Conservation (phyloP, 2,888 invertebrate genomes). For the Aporophyla nigra region DNA sequence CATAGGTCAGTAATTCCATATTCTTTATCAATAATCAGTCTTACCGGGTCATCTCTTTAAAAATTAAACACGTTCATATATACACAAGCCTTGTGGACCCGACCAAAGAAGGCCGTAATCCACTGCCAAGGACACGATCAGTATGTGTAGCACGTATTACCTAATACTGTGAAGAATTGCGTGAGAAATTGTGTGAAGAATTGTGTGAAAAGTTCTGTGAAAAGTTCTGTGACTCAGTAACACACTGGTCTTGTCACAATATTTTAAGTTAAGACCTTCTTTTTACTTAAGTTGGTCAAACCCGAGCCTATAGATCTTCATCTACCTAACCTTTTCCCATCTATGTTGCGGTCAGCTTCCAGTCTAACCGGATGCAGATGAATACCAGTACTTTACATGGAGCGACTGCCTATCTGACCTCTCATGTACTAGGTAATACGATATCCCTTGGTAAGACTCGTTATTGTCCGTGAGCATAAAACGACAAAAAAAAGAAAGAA, state of each 20-base stretch:
- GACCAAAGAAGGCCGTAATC: conserved; percentile 3
- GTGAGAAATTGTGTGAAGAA: conserved; percentile 19
- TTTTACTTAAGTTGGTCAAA: neutral
- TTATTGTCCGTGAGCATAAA: too few relatives aligned
- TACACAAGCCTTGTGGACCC: neutral
- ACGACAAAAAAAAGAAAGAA: neutral
- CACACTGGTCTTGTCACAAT: conserved; percentile 3
- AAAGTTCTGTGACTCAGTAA: neutral
- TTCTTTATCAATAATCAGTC: neutral
- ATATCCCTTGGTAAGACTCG: too few relatives aligned
- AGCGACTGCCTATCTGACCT: too few relatives aligned
- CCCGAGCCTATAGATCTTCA: too few relatives aligned
- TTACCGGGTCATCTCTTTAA: neutral
- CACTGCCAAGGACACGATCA: conserved; percentile 31
- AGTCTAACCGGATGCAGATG: too few relatives aligned
- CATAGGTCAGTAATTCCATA: neutral
- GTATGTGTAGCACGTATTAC: conserved; percentile 32
- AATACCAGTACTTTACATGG: too few relatives aligned
- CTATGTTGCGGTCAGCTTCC: too few relatives aligned
- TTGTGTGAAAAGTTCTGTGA: conserved; percentile 10
- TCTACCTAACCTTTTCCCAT: too few relatives aligned
- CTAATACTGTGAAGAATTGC: conserved; percentile 37
- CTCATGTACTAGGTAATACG: too few relatives aligned
- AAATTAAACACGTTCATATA: neutral
- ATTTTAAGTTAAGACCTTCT: conserved; percentile 1